Base-by-base conservation (phyloP, 2,888 invertebrate genomes). In the Noctua janthina region DNA sequence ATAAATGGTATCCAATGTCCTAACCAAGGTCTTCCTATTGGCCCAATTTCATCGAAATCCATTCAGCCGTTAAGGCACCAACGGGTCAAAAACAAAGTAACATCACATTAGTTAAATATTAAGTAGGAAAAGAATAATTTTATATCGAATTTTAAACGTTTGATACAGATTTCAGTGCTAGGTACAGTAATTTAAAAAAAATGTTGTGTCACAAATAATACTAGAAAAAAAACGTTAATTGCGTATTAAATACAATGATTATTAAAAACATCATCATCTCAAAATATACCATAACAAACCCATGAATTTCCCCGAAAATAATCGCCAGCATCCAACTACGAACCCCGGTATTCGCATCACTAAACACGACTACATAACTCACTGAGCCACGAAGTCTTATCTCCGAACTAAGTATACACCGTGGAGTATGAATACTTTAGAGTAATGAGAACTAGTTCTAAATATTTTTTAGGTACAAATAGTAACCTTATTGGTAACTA, bases 371-470 rank as follows among this genome's bases (percentile, higher is more conserved):
- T 49, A 80, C 84, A 85, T 88, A 86, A 88, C 81, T 88, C 87
- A 88, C 78, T 87, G 82, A 81, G 81, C 88, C 67, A 79, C 87
- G 87, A 81, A 85, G 82, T 86, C 81, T 88, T 88, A 88, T 88
- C 88, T 88, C n/a, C 64, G 29, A 77, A 85, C 83, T 83, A 79
- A 85, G 75, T 79, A 76, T 70, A 46, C n/a, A 46, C 83, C 70
- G 64, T 13, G 0, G 79, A 74, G 87, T 84, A 84, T 87, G 35
- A 81, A 85, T 83, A 23, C 13, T 54, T 17, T 23, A 64, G 69
- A 39, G 68, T 69, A 7, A 7, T 29, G 35, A 10, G 0, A 4
- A 6, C 15, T 46, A 0, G 66, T 67, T 23, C 11, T 39, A 23
- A 66, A 6, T 23, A 13, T 43, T 20, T 39, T 23, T 1, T 4